Base-by-base conservation (phyloP, 2,888 invertebrate species). In the Leuctra nigra region DNA sequence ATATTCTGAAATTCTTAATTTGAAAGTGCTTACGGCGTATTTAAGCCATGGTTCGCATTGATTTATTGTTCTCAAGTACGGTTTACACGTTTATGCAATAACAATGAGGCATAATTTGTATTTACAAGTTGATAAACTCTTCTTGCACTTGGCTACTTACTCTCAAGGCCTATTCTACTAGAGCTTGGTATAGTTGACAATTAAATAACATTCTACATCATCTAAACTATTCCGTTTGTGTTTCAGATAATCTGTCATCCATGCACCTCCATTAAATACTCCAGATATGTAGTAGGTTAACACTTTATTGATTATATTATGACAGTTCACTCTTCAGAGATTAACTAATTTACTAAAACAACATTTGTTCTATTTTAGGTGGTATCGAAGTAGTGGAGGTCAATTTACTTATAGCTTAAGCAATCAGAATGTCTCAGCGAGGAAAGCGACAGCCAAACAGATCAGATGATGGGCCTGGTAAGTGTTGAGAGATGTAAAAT, bases 391-490 rank as follows among this genome's bases (percentile, higher is more conserved):
- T 64, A 63, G 65, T 59, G 61, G 65, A 63, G 66, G 65, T 62
- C 62, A 61, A 59, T 61, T 46, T 55, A 52, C 58, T 59, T 56
- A 61, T 61, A 62, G 61, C 59, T 57, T 61, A 58, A 36, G 39
- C 33, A 55, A 63, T 58, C 63, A 73, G 71, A 71, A 86, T 86
- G 85, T 85, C 85, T 79, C 84, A 85, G 80, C 82, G 85, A 79
- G 83, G 80, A 72, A 86, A 86, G 75, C 80, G 84, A 58, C 68
- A 69, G 79, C 80, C 83, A 74, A 84, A 82, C 76, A 81, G 82
- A 73, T 75, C 75, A 73, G 81, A 81, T 69, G 81, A 81, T 80
- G 80, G 79, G 73, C 76, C 82, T 62, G 66, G 69, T 69, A 59
- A 55, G 58, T 59, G 16, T 38, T 22, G 46, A 24, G 18, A 18